Base-by-base conservation (phyloP, 2,113 vertebrate species). In the Romanogobio albipinnatus region DNA sequence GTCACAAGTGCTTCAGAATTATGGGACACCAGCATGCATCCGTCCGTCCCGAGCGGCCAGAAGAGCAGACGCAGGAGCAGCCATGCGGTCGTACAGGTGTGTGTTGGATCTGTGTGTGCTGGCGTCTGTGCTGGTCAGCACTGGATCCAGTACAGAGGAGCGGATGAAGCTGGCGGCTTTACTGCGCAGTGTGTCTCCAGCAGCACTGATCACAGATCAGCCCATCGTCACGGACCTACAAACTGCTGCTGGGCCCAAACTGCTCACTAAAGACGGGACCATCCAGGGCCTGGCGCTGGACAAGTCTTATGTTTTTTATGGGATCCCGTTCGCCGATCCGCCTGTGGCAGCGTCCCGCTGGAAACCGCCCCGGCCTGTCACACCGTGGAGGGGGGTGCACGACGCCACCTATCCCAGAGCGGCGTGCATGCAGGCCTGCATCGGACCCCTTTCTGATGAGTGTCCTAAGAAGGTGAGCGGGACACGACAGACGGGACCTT, bases 291-390 rank as follows among this genome's bases (percentile, higher is more conserved):
- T 86, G 58, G 82, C 64, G 0, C 75, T 87, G 70, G 87, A 90
- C 61, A 88, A 91, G 84, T 91, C 90, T 26, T 78, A 94, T 36
- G 81, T 94, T 47, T 95, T 95, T 89, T 95, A 93, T 26, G 94
- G 94, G 66, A 86, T 95, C 29, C 94, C 92, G 0, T 95, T 92
- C 11, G 93, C 95, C 2, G 92, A 91, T 8, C 94, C 95, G 0
- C 95, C 94, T 10, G 84, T 93, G 3, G 93, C 91, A 7, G 83
- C 88, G 0, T 92, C 90, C 62, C 93, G 94, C 17, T 95, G 95
- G 95, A 93, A 93, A 85, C 86, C 94, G 17, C 93, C 94, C 9
- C 81, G 91, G 81, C 85, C 93, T 0, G 89, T 89, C 81, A 93
- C 78, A n/a, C 90, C 91, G 3, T 93, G 95, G 94, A 13, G 7